Base-by-base conservation (phyloP, 1,140 invertebrate species). In the Dysdera silvatica region DNA sequence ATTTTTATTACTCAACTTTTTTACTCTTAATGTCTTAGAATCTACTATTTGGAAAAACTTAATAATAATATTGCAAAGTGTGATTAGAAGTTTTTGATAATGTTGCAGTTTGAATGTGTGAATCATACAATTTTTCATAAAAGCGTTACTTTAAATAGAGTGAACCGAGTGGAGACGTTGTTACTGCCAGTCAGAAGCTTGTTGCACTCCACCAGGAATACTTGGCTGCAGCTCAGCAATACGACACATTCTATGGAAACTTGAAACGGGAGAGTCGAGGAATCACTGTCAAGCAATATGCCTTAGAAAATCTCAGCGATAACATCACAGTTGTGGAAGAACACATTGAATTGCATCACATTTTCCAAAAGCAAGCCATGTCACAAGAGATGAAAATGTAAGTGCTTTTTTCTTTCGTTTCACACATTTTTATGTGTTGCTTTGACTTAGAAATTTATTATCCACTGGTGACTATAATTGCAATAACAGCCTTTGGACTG, bases 301-400 rank as follows among this genome's bases (percentile, higher is more conserved):
- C 90, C 5, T 75, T 94, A 32, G 86, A 89, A 72, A 88, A 90
- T 20, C 91, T 92, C 69, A 82, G 81, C 47, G 89, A 93, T 75
- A 86, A 88, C 1, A 83, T 93, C 1, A 82, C 83, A 69, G 85
- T 95, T 76, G 91, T 95, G 76, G 85, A 92, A 72, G 89, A 91
- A 65, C 93, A 97, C 73, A 83, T 91, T 52, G 84, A 85, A 70
- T 74, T 92, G 10, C 89, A 92, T 69, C 83, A 87, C 48, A 83
- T 84, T 68, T 85, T 84, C 71, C 82, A 87, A 64, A 82, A 82
- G 58, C 86, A 92, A 78, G 87, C 88, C 2, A 85, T 89, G 67
- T 85, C 88, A 0, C 88, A 93, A 73, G 92, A 95, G 78, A 83
- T 73, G 10, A 70, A 73, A 51, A 75, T 74, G 76, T 79, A 71